Percentiles rank a stretch among this genome's conserved stretches.
phyloP scores from a whole-genome alignment of 2,888 invertebrate species.

The Aromia moschata region DNA sequence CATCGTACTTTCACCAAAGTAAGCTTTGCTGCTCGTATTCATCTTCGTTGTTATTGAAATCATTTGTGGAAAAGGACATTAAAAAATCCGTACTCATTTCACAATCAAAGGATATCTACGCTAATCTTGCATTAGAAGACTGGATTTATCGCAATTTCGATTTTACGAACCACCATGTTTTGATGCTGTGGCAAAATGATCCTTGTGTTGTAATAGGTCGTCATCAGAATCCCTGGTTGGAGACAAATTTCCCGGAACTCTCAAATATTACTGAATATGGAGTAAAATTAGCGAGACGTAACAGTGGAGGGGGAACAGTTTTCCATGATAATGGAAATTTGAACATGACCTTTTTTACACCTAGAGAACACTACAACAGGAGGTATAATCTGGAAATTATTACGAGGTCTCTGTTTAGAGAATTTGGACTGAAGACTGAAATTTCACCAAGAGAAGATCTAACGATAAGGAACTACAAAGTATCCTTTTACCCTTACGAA shows the following conservation, averaged over 20 bases:
- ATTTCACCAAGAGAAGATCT: conserved; percentile 90
- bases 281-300: conserved; percentile 84
- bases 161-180: conserved; percentile 82
- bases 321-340: conserved; percentile 95
- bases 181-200: conserved; percentile 92
- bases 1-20: conserved; percentile 49
- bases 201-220: conserved; percentile 96
- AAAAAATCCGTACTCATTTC: conserved; percentile 92
- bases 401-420: conserved; percentile 80
- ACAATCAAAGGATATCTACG: conserved; percentile 88
- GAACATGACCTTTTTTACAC: conserved; percentile 91
- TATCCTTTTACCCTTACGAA: too few species aligned
- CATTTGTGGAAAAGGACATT: conserved; percentile 61
- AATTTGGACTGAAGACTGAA: conserved; percentile 80
- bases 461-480: conserved; percentile 80
- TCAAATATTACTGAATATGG: conserved; percentile 66
- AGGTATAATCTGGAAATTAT: conserved; percentile 89
- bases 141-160: conserved; percentile 93
- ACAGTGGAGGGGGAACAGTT: conserved; percentile 96
- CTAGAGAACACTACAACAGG: conserved; percentile 83
- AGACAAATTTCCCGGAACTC: conserved; percentile 80
- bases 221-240: conserved; percentile 96
- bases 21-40: conserved; percentile 41
- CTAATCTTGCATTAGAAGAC: conserved; percentile 95
- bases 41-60: conserved; percentile 40